Evolutionary conservation across 1,140 invertebrate genomes (phyloP), one percentile per base, ranked within the genome.

Genomic region (Drosophila tani): DNA sequence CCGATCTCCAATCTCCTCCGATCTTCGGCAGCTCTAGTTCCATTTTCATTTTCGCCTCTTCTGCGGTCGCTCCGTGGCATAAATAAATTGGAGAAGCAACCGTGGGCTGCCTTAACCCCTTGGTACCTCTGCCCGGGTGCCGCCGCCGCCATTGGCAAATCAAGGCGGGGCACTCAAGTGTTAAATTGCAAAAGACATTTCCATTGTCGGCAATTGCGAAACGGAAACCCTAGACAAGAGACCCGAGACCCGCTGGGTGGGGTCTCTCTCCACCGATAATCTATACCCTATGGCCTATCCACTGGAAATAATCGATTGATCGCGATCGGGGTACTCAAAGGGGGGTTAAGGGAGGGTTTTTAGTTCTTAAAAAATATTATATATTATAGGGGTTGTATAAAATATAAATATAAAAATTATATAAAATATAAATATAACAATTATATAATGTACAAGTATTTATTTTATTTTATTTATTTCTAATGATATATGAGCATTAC

Each of bases 121-220:
- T 50, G 55, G 14, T 14, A n/a, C 45, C 63, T 41, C 45, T 17
- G 40, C n/a, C 32, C 67, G 50, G 68, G 75, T 75, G 64, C 56
- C 59, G 64, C 76, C 59, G 64, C 76, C 81, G 70, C 65, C 63
- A 49, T 49, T 51, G 55, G 76, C 68, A 79, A 78, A 69, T 79
- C 69, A 65, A 82, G 71, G 67, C 79, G 49, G 59, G 57, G 71
- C 87, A 87, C 51, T 83, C 82, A 86, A 82, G 88, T 91, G 86
- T 86, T 87, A 91, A 91, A 91, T 91, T 91, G 86, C 70, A 91
- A 90, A 82, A 85, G 86, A 85, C 85, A 82, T 70, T 79, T 77
- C 76, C 82, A 90, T 81, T 82, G 82, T 81, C 82, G 82, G 80
- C 80, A 73, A 74, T 78, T 78, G 75, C 74, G 74, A 78, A 78